phyloP scores from a whole-genome alignment of 2,888 invertebrate genomes.

The Diabrotica balteata region DNA sequence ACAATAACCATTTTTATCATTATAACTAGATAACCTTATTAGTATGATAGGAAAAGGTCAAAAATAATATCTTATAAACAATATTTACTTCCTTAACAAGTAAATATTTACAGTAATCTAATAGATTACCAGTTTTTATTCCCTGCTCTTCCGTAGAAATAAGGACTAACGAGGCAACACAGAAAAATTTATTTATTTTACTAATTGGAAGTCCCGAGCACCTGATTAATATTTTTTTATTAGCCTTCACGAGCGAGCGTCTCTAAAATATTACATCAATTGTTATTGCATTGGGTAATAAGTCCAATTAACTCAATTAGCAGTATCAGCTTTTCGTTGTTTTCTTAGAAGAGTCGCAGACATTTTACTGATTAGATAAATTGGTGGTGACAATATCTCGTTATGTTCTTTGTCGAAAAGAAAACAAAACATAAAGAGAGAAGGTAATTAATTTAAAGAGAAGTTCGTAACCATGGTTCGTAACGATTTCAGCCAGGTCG shows the following conservation, averaged over 20 bases:
- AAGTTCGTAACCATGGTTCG: too few relatives aligned
- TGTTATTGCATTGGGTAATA: slow-evolving; percentile 3
- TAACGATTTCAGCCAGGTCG: too few relatives aligned
- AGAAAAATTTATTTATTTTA: slow-evolving; percentile 3
- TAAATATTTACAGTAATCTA: neutral
- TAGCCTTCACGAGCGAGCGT: slow-evolving; percentile 7
- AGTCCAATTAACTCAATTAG: slow-evolving; percentile 14
- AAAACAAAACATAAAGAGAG: too few relatives aligned
- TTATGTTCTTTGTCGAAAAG: too few relatives aligned
- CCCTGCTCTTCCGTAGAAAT: too few relatives aligned
- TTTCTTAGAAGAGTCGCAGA: slow-evolving; percentile 4
- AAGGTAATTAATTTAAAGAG: too few relatives aligned
- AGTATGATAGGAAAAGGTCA: too few relatives aligned
- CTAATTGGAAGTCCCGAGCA: neutral
- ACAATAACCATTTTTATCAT: too few relatives aligned
- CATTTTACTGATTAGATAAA: slow-evolving; percentile 5
- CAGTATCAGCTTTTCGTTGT: neutral
- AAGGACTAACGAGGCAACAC: too few relatives aligned
- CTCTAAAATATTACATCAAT: slow-evolving; percentile 12
- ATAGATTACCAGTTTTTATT: too few relatives aligned
- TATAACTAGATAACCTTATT: too few relatives aligned
- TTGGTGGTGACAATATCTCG: slow-evolving; percentile 4
- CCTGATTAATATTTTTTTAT: slow-evolving; percentile 4
- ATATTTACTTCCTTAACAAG: neutral
- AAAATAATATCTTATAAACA: too few relatives aligned